A percentile compares a stretch with the other conserved stretches of the same genome.
Evolutionary conservation across 2,888 invertebrate species (phyloP).

Genomic region (Hyposoter dolosus): DNA sequence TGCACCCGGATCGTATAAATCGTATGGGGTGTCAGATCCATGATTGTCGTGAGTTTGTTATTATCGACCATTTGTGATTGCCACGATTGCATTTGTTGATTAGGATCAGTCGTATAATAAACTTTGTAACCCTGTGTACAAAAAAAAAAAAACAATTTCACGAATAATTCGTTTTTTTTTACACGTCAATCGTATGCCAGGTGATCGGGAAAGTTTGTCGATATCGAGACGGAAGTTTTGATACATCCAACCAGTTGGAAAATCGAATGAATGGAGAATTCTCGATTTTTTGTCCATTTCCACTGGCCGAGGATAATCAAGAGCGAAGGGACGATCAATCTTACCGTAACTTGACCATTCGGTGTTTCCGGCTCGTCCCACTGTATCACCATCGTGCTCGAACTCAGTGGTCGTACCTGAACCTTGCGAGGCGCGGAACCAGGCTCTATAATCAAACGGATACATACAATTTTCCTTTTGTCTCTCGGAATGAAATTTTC

Average conservation of each 20-base stretch:
- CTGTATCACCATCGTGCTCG: slow-evolving; percentile 98
- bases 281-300: background rate
- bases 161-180: background rate
- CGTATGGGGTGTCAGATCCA: slow-evolving; percentile 95
- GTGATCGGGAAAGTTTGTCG: background rate
- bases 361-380: slow-evolving; percentile 99
- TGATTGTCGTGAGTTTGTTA: slow-evolving; percentile 96
- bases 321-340: slow-evolving; percentile 35
- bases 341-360: slow-evolving; percentile 98
- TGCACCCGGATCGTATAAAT: slow-evolving; percentile 98
- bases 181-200: background rate
- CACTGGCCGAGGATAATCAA: slow-evolving; percentile 16
- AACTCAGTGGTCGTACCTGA: slow-evolving; percentile 96
- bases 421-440: slow-evolving; percentile 98
- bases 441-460: slow-evolving; percentile 89
- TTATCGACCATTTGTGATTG: slow-evolving; percentile 97
- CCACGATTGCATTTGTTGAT: slow-evolving; percentile 95
- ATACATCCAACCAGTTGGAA: background rate
- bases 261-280: background rate
- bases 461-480: background rate
- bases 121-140: slow-evolving; percentile 96
- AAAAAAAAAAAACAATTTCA: slow-evolving; percentile 3
- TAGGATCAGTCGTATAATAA: slow-evolving; percentile 96
- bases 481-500: slow-evolving; percentile 3
- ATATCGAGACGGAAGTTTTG: background rate